These are phyloP conservation scores for Spinibarbus caldwelli DNA, from an alignment of 2,797 vertebrate genomes.

Conservation along the genomic window DNA sequence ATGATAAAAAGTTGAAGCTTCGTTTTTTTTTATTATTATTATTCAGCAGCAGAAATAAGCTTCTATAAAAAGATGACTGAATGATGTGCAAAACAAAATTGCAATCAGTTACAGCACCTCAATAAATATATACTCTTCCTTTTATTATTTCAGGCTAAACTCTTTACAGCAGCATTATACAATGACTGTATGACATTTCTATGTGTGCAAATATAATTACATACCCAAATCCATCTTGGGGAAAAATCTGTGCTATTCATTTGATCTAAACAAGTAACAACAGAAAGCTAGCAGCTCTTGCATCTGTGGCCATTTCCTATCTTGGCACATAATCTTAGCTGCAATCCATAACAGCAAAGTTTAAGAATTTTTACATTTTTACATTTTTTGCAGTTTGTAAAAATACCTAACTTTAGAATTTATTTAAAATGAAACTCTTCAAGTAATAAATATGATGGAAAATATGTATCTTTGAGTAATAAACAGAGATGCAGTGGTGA, in stretches of 20 bases:
- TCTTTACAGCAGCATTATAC: not conserved
- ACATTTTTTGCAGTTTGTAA: not conserved
- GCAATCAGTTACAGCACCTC: not conserved
- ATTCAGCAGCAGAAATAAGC: not conserved
- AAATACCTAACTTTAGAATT: not conserved
- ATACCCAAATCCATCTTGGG: not conserved
- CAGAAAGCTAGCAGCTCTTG: not conserved
- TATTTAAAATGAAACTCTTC: not conserved
- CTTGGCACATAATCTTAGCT: not conserved
- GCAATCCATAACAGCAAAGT: not conserved
- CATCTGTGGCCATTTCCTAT: not conserved
- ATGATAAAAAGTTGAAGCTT: not conserved
- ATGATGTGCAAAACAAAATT: not conserved
- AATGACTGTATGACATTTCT: not conserved
- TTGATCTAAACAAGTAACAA: not conserved
- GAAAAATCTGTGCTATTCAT: not conserved
- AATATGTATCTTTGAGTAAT: not conserved
- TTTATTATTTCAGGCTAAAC: not conserved
- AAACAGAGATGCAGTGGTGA: not conserved
- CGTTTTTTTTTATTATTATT: not conserved
- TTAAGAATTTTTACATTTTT: not conserved
- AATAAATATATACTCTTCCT: not conserved
- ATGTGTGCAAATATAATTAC: not conserved
- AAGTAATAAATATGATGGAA: not conserved
- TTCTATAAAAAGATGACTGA: not conserved